Conservation (phyloP, 2,797 vertebrate genomes). For the Cephalopachus bancanus region DNA sequence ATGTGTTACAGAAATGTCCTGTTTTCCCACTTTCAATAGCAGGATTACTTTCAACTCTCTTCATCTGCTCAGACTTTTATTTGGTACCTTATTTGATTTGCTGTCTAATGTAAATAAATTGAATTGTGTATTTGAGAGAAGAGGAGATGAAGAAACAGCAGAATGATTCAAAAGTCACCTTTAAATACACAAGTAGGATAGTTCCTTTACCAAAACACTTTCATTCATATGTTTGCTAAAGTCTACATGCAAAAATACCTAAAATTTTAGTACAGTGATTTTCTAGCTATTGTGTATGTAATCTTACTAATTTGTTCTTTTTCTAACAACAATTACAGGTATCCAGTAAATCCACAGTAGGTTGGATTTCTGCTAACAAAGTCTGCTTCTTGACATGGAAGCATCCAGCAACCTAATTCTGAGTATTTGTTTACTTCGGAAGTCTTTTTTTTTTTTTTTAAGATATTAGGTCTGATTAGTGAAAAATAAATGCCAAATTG, state of each 20-base stretch:
- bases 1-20: neutral
- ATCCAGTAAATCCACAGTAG: neutral
- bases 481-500: slow-evolving; percentile 28
- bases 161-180: slow-evolving; percentile 57
- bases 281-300: slow-evolving; percentile 7
- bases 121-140: slow-evolving; percentile 55
- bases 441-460: slow-evolving; percentile 27
- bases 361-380: slow-evolving; percentile 46
- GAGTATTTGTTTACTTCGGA: slow-evolving; percentile 41
- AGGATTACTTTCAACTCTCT: slow-evolving; percentile 24
- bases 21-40: neutral
- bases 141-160: slow-evolving; percentile 53
- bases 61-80: slow-evolving; percentile 21
- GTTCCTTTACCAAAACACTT: slow-evolving; percentile 53
- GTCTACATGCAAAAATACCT: neutral
- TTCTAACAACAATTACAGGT: neutral
- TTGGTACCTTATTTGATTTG: slow-evolving; percentile 51
- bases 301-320: neutral
- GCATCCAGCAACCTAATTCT: neutral
- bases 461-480: slow-evolving; percentile 35
- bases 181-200: slow-evolving; percentile 37
- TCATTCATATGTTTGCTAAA: slow-evolving; percentile 32
- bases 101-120: slow-evolving; percentile 69
- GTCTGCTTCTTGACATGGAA: neutral
- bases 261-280: neutral